phyloP scores from a whole-genome alignment of 2,113 vertebrate genomes.

The Clarias magur region DNA sequence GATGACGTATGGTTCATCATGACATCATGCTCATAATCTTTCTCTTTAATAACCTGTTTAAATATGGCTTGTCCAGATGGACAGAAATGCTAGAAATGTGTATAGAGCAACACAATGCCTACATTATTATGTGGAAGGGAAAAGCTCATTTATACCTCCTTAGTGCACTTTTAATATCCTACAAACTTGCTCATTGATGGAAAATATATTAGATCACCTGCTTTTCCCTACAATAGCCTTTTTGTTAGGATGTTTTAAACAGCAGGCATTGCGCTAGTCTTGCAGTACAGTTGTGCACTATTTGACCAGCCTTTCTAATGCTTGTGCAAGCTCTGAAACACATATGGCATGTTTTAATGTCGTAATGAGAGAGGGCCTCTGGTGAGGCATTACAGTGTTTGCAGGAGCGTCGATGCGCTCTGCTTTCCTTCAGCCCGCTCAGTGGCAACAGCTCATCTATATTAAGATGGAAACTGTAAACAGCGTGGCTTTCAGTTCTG shows the following conservation, averaged over 20 bases:
- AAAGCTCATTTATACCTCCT: background rate
- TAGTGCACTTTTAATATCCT: background rate
- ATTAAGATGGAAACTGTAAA: slow-evolving; percentile 44
- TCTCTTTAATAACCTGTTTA: background rate
- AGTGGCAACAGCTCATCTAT: slow-evolving; percentile 37
- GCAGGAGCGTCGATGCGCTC: slow-evolving; percentile 29
- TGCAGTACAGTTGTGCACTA: background rate
- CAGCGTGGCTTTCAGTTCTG: slow-evolving; percentile 20
- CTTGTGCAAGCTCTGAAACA: background rate
- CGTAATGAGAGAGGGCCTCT: slow-evolving; percentile 12
- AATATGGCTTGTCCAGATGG: background rate
- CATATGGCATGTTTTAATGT: slow-evolving; percentile 20
- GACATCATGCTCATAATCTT: background rate
- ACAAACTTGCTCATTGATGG: background rate
- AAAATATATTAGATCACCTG: slow-evolving; percentile 10
- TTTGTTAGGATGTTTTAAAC: background rate
- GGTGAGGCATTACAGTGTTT: slow-evolving; percentile 18
- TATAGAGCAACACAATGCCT: background rate
- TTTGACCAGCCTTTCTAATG: background rate
- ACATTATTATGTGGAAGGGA: background rate
- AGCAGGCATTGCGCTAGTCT: background rate
- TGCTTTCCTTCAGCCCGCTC: slow-evolving; percentile 4
- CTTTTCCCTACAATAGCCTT: background rate
- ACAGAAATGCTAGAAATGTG: background rate
- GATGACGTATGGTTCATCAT: background rate